These are phyloP conservation scores for Acanthosoma haemorrhoidale DNA, from an alignment of 2,888 invertebrate genomes.

Conservation along the genomic window DNA sequence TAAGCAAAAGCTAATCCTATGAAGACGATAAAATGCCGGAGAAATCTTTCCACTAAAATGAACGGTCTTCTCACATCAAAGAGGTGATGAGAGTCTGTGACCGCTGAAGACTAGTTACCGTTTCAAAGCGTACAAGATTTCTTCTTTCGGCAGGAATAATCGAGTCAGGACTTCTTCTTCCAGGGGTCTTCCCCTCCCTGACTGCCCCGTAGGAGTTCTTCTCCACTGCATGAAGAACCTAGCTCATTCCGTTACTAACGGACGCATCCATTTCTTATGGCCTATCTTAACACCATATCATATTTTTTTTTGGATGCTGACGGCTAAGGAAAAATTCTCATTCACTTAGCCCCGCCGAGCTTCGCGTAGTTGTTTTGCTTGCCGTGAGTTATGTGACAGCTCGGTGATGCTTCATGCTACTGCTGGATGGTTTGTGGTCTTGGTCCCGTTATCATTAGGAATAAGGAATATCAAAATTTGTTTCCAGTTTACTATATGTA, in stretches of 20 bases:
- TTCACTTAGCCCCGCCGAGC: not conserved
- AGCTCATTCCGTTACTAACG: conserved; percentile 1
- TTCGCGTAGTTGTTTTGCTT: not conserved
- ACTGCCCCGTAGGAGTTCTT: not conserved
- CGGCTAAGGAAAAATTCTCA: conserved; percentile 6
- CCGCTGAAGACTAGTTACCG: not conserved
- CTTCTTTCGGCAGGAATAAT: not conserved
- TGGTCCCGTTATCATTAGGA: too few relatives aligned
- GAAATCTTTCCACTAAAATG: too few relatives aligned
- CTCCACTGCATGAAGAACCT: not conserved
- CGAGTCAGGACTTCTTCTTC: not conserved
- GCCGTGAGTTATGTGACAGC: too few relatives aligned
- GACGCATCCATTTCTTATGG: not conserved
- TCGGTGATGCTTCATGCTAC: too few relatives aligned
- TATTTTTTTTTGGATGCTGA: not conserved
- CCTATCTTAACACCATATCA: not conserved
- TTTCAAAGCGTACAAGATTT: not conserved
- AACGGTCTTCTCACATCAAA: too few relatives aligned
- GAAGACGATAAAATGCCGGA: too few relatives aligned
- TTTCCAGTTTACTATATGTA: too few relatives aligned
- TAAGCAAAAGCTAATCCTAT: not conserved
- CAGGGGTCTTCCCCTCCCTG: not conserved
- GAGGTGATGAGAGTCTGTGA: too few relatives aligned
- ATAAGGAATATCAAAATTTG: too few relatives aligned
- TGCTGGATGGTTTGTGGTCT: too few relatives aligned